phyloP scores from a whole-genome alignment of 2,888 invertebrate species.

The Dyspetes luteomarginatus region DNA sequence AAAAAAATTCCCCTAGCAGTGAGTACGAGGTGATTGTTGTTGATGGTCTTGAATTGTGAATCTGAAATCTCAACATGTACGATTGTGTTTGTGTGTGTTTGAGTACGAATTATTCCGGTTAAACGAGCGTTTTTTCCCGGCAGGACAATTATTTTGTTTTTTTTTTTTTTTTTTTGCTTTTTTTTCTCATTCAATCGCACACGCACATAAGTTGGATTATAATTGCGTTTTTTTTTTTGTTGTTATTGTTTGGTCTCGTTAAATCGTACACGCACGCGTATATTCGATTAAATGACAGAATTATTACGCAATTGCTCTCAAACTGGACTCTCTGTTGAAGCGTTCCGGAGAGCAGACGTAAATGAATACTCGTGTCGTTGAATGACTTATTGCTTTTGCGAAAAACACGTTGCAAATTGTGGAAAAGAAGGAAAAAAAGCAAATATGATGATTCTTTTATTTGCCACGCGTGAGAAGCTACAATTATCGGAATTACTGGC shows the following conservation, averaged over 20 bases:
- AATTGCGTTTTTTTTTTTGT: too few species aligned
- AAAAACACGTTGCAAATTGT: background rate
- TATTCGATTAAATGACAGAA: constrained; percentile 2
- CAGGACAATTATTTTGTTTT: too few species aligned
- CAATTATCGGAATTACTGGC: constrained; percentile 16
- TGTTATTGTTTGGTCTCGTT: too few species aligned
- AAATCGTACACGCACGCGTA: too few species aligned
- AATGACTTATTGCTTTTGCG: constrained; percentile 2
- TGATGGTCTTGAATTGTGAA: constrained; percentile 78
- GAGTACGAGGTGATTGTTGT: constrained; percentile 73
- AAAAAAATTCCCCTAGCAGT: constrained; percentile 52
- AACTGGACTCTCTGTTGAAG: background rate
- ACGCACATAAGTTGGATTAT: too few species aligned
- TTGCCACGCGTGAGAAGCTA: background rate
- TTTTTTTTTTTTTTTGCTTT: too few species aligned
- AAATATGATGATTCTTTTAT: background rate
- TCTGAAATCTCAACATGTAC: constrained; percentile 63
- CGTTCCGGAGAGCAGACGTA: background rate
- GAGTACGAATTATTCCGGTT: background rate
- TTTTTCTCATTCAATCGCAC: too few species aligned
- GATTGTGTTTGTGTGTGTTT: background rate
- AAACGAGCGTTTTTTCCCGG: too few species aligned
- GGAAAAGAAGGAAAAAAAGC: constrained; percentile 14
- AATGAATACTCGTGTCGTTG: background rate
- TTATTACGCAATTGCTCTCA: background rate